Percentiles rank a stretch among this genome's conserved stretches.
Conservation (phyloP, 2,797 vertebrate genomes). For the Sebastes melanostomus region DNA sequence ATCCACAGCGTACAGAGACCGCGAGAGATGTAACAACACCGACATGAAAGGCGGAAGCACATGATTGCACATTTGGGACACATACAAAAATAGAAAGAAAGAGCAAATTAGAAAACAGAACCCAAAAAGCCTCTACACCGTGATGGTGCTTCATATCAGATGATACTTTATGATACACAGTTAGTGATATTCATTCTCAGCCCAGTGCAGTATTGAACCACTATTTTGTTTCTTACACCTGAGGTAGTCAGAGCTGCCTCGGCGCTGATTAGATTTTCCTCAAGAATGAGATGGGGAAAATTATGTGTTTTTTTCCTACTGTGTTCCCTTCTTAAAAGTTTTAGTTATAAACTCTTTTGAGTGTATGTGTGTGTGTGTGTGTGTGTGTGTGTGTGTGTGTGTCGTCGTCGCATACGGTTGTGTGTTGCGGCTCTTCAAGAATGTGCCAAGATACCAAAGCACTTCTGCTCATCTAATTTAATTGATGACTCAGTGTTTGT, state of each 20-base stretch:
- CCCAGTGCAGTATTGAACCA: not conserved
- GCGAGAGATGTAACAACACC: not conserved
- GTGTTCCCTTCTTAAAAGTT: not conserved
- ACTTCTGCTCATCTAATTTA: conserved; percentile 62
- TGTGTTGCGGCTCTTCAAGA: conserved; percentile 5
- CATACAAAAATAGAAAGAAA: conserved; percentile 11
- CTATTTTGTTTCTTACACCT: not conserved
- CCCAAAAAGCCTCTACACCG: not conserved
- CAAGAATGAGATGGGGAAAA: not conserved
- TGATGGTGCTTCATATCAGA: conserved; percentile 14
- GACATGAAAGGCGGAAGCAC: not conserved
- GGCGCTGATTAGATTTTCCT: not conserved
- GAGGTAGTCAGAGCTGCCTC: not conserved
- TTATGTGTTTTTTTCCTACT: not conserved
- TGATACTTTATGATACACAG: not conserved
- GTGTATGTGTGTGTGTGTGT: not conserved
- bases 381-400: not conserved
- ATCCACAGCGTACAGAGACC: not conserved
- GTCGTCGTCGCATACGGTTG: not conserved
- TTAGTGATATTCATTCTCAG: not conserved
- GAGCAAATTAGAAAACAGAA: conserved; percentile 21
- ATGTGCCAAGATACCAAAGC: conserved; percentile 27
- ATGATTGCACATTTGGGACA: conserved; percentile 5
- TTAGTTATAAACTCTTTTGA: not conserved
- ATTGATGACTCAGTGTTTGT: conserved; percentile 62